Evolutionary conservation across 2,113 vertebrate species (phyloP).

Genomic region (Crotophaga sulcirostris): DNA sequence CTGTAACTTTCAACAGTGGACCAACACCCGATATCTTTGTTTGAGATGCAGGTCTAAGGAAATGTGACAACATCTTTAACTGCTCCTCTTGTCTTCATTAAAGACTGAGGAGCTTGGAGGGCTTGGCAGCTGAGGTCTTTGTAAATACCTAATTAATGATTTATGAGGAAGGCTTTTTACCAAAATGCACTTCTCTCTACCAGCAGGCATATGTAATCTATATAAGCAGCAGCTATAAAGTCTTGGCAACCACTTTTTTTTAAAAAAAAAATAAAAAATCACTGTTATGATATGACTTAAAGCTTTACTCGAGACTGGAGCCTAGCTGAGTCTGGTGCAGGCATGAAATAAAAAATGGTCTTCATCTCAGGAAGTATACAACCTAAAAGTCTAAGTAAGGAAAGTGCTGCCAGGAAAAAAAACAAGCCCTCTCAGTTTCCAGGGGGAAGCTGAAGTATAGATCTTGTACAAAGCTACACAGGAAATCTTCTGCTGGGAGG

Average conservation of each 20-base stretch:
- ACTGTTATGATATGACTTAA: neutral
- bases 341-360: neutral
- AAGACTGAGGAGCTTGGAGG: neutral
- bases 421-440: neutral
- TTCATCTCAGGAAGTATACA: neutral
- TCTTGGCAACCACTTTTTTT: neutral
- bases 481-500: neutral
- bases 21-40: neutral
- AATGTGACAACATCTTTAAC: neutral
- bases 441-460: neutral
- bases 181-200: neutral
- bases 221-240: neutral
- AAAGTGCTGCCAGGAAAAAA: constrained; percentile 6
- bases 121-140: constrained; percentile 8
- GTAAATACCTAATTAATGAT: constrained; percentile 40
- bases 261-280: neutral
- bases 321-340: neutral
- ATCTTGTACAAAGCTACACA: neutral
- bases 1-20: neutral
- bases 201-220: neutral
- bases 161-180: constrained; percentile 39
- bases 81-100: neutral
- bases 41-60: neutral
- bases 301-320: neutral
- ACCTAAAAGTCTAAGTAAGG: neutral